A percentile compares a stretch with the other conserved stretches of the same genome.
These are phyloP conservation scores for Danio tinwini DNA, from an alignment of 2,797 vertebrate genomes.

Conservation along the genomic window DNA sequence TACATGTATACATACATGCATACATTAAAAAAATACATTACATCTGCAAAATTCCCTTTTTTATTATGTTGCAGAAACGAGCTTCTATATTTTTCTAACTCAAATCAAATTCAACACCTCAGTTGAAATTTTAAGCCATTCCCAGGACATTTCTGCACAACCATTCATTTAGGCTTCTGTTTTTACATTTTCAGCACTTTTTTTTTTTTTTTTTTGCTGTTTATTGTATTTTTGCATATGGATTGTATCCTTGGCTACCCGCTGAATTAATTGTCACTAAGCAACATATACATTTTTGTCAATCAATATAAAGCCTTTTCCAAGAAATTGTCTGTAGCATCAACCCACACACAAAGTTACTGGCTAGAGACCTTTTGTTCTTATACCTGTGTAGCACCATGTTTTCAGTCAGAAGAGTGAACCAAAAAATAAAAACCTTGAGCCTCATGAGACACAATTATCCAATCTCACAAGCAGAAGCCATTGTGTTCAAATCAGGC, in stretches of 20 bases:
- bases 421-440: background rate
- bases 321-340: slow-evolving; percentile 13
- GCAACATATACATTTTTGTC: slow-evolving; percentile 17
- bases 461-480: slow-evolving; percentile 12
- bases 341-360: slow-evolving; percentile 20
- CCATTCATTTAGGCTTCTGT: too few relatives aligned
- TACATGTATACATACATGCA: too few relatives aligned
- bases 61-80: too few relatives aligned
- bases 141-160: background rate
- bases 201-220: background rate
- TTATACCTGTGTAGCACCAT: slow-evolving; percentile 8
- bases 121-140: background rate
- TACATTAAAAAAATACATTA: too few relatives aligned
- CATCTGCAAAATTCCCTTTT: too few relatives aligned
- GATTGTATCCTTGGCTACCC: background rate
- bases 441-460: slow-evolving; percentile 17
- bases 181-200: too few relatives aligned
- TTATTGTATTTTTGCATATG: background rate
- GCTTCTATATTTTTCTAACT: background rate
- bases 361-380: slow-evolving; percentile 29
- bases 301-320: slow-evolving; percentile 14
- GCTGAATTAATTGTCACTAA: slow-evolving; percentile 24
- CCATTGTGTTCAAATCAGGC: background rate
- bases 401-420: slow-evolving; percentile 7
- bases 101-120: background rate